Conservation (phyloP, 2,888 invertebrate species). For the Tryphoninae sp. region DNA sequence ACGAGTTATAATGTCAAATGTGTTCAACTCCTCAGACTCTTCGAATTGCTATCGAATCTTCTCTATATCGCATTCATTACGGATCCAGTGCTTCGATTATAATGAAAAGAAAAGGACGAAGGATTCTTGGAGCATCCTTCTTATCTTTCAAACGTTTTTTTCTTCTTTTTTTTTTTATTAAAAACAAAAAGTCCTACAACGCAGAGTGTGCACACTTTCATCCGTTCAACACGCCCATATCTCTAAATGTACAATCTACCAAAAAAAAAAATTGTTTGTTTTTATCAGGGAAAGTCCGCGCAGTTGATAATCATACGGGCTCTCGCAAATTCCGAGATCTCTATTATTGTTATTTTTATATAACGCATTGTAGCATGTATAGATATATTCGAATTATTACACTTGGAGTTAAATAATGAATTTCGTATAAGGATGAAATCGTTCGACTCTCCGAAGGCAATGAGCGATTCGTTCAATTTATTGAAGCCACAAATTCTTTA, state of each 20-base stretch:
- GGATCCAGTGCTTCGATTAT: conserved; percentile 12
- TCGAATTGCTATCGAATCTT: conserved; percentile 7
- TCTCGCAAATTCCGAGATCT: conserved; percentile 16
- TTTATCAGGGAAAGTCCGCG: conserved; percentile 32
- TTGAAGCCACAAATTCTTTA: background rate
- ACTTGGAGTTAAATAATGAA: conserved; percentile 48
- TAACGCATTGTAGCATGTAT: conserved; percentile 19
- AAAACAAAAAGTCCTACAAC: conserved; percentile 50
- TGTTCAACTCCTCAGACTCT: conserved; percentile 37
- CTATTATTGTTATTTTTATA: conserved; percentile 8
- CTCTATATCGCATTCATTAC: conserved; percentile 5
- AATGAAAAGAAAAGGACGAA: conserved; percentile 2
- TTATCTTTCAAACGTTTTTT: conserved; percentile 32
- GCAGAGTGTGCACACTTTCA: conserved; percentile 40
- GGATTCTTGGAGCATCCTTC: background rate
- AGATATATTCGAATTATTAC: conserved; percentile 52
- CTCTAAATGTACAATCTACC: conserved; percentile 47
- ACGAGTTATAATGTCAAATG: conserved; percentile 25
- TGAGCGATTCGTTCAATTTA: conserved; percentile 2
- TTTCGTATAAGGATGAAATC: conserved; percentile 23
- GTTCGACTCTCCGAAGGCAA: conserved; percentile 52
- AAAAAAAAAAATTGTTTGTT: conserved; percentile 16
- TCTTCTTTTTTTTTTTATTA: conserved; percentile 29
- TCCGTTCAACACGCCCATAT: conserved; percentile 31
- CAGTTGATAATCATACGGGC: conserved; percentile 18